Conservation (phyloP, 2,797 vertebrate genomes). For the Telmatherina bonti region DNA sequence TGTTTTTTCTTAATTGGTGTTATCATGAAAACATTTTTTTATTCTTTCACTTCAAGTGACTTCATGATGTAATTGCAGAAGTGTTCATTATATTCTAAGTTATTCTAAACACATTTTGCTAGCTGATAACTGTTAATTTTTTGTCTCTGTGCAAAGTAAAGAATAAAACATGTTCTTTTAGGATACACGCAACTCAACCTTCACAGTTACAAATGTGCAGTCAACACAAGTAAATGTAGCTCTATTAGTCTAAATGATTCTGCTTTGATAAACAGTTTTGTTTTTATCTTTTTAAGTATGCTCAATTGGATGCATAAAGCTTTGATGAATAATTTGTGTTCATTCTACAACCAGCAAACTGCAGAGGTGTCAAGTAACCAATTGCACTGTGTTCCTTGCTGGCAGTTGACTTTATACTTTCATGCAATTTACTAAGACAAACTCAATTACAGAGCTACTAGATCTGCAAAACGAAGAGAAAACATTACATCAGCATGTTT, state of each 20-base stretch:
- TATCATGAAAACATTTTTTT: neutral
- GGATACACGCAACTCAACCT: neutral
- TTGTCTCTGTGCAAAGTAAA: neutral
- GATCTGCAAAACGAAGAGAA: conserved; percentile 24
- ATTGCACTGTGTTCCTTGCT: conserved; percentile 18
- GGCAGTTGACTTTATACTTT: conserved; percentile 12
- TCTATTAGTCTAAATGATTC: neutral
- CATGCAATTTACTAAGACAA: conserved; percentile 12
- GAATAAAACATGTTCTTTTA: neutral
- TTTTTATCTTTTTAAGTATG: neutral
- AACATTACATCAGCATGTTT: conserved; percentile 44
- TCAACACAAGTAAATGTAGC: neutral
- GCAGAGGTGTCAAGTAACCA: conserved; percentile 12
- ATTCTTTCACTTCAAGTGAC: neutral
- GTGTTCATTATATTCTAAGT: neutral
- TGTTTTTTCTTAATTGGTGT: neutral
- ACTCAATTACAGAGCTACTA: neutral
- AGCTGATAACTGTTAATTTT: neutral
- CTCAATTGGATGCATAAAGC: neutral
- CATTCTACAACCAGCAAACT: conserved; percentile 17
- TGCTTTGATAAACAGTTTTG: neutral
- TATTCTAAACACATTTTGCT: neutral
- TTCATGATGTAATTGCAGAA: neutral
- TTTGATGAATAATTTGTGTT: conserved; percentile 7
- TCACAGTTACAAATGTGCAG: neutral